Evolutionary conservation across 2,113 vertebrate genomes (phyloP), one percentile per base, ranked within the genome.

Genomic region (Chionodraco myersi): DNA sequence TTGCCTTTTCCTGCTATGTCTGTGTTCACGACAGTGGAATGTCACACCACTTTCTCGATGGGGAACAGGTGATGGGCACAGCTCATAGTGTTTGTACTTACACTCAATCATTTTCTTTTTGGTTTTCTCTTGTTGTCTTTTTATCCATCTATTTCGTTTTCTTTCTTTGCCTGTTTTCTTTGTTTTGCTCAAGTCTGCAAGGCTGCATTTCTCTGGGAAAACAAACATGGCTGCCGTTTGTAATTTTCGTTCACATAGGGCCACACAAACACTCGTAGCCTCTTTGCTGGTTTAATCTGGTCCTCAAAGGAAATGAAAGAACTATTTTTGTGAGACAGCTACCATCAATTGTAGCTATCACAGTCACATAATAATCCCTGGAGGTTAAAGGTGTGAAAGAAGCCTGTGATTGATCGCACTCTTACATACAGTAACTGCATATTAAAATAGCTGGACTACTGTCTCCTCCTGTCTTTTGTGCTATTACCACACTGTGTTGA

Each of bases 1-100:
- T 72, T 62, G 48, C 51, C 11, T 90, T 72, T 80, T 82, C 67
- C 63, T 67, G 57, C 45, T 52, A 53, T 34, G 18, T 83, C 73
- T 83, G 63, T 76, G 18, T 84, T 88, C 68, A 62, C 6, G 21
- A 16, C 65, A n/a, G 47, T 74, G 91, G 92, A 93, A 95, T 91
- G 82, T 91, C 78, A 10, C 90, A 90, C 90, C 72, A 59, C 81
- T 75, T 75, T 92, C 85, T 88, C 49, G 72, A 88, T 79, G 72
- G 26, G 72, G 84, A 90, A 81, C 85, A 89, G 86, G 88, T 90
- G 90, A 89, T 72, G 74, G 41, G 16, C 51, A 23, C 58, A 59
- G 12, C 77, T 79, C 47, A 14, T 52, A 23, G 54, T 83, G 62
- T 79, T 83, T 76, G 67, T 75, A 11, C 76, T 57, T 49, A 21